These are phyloP conservation scores for Varecia variegata DNA, from an alignment of 2,797 vertebrate genomes.

Conservation along the genomic window DNA sequence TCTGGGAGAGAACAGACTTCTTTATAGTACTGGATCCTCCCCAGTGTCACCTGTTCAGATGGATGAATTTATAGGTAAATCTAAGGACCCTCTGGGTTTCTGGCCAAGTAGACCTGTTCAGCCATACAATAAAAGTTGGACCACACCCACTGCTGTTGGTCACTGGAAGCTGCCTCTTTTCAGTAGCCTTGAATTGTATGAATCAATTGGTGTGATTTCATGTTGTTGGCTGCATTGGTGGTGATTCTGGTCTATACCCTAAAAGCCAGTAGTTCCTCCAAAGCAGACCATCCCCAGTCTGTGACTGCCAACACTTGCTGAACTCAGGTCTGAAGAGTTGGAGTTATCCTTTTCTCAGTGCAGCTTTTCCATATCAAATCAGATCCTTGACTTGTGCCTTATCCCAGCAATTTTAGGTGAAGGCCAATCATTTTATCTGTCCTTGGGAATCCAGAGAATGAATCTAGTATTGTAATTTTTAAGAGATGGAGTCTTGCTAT, in stretches of 20 bases:
- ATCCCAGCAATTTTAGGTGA: neutral
- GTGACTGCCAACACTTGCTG: neutral
- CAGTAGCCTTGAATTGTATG: neutral
- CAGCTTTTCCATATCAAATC: neutral
- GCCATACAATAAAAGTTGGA: neutral
- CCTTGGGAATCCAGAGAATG: neutral
- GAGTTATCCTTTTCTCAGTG: neutral
- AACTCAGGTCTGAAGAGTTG: neutral
- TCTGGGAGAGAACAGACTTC: slow-evolving; percentile 41
- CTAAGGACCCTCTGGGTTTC: neutral
- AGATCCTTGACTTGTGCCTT: neutral
- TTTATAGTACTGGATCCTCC: neutral
- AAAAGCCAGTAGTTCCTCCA: slow-evolving; percentile 17
- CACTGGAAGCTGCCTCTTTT: neutral
- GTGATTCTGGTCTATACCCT: neutral
- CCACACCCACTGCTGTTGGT: neutral
- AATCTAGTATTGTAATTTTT: neutral
- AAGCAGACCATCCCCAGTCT: neutral
- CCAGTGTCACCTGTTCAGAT: neutral
- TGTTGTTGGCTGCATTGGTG: neutral
- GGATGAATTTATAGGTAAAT: neutral
- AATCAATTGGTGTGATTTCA: neutral
- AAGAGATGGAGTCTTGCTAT: neutral
- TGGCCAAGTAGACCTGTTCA: neutral
- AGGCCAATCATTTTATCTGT: neutral